Base-by-base conservation (phyloP, 2,888 invertebrate species). In the Caenorhabditis sp. region DNA sequence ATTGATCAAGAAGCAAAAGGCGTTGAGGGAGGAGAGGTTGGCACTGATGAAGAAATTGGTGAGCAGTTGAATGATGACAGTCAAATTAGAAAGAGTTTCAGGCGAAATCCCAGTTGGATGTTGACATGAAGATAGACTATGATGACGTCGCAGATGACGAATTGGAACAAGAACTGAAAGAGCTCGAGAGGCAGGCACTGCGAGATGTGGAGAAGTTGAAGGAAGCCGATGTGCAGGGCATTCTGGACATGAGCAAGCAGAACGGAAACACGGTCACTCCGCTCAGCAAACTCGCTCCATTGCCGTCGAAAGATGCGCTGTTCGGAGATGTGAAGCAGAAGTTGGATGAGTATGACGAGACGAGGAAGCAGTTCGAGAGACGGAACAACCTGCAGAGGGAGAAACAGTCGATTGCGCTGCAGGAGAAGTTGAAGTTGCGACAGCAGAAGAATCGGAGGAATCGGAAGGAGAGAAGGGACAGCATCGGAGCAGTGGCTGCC, bases 1-100 rank as follows among this genome's bases (percentile, higher is more conserved):
- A 83, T 92, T 92, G 22, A 89, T 90, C 37, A 89, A 90, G 32
- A 92, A 92, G 60, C 92, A 93, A 53, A 91, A 91, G 35, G 92
- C 92, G 18, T 89, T 94, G 58, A 88, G 93, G 9, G 89, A 90
- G 58, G 94, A 94, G 86, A 88, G 94, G 58, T 90, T 94, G 24
- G 85, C 91, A 15, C 89, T 94, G 50, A 93, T 94, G 85, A 92
- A 92, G 72, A 92, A 91, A 58, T 92, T 92, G 87, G 91, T 93
- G 13, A 61, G 70, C 3, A 2, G 13, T 40, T 56, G n/a, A 9
- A 56, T n/a, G n/a, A n/a, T n/a, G n/a, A 28, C 13, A 20, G 1
- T n/a, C 2, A 18, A 47, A 2, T 3, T 3, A 47, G 47, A 18
- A 9, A 47, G n/a, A 47, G 37, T 77, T 74, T 50, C 44, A 85